Percentiles rank a stretch among this genome's conserved stretches.
phyloP scores from a whole-genome alignment of 2,113 vertebrate genomes.

The Cygnus buccinator region DNA sequence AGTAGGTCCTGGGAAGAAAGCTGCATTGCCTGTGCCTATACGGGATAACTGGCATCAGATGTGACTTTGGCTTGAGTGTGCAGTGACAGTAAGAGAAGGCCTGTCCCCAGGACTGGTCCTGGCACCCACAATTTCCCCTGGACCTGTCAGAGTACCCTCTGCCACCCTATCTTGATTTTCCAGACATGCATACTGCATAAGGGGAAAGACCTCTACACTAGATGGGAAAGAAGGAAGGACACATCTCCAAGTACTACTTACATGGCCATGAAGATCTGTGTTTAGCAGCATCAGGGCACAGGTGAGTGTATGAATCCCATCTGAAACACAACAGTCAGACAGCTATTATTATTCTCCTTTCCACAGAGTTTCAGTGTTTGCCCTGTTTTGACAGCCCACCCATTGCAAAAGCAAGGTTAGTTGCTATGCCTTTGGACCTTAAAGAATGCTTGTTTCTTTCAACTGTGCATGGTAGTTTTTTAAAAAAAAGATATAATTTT shows the following conservation, averaged over 20 bases:
- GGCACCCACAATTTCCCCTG: not conserved
- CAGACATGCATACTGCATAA: not conserved
- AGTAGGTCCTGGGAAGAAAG: not conserved
- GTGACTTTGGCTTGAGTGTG: not conserved
- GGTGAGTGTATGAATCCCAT: conserved; percentile 83
- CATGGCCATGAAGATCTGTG: conserved; percentile 83
- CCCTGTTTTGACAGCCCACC: not conserved
- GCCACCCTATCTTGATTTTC: not conserved
- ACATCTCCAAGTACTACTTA: conserved; percentile 61
- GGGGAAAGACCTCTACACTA: not conserved
- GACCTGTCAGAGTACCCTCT: not conserved
- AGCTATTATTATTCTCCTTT: not conserved
- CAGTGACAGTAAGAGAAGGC: not conserved
- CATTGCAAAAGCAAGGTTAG: not conserved
- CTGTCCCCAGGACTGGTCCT: not conserved
- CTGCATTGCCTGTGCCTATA: not conserved
- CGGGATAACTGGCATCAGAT: not conserved
- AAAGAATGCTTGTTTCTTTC: not conserved
- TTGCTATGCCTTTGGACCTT: not conserved
- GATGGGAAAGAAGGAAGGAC: not conserved
- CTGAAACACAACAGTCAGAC: conserved; percentile 63
- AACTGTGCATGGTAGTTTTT: not conserved
- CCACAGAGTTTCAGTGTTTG: fast-evolving
- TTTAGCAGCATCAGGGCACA: conserved; percentile 86
- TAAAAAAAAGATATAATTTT: not conserved